A percentile compares a stretch with the other conserved stretches of the same genome.
phyloP scores from a whole-genome alignment of 2,888 invertebrate genomes.

The Dryocosmus kuriphilus region DNA sequence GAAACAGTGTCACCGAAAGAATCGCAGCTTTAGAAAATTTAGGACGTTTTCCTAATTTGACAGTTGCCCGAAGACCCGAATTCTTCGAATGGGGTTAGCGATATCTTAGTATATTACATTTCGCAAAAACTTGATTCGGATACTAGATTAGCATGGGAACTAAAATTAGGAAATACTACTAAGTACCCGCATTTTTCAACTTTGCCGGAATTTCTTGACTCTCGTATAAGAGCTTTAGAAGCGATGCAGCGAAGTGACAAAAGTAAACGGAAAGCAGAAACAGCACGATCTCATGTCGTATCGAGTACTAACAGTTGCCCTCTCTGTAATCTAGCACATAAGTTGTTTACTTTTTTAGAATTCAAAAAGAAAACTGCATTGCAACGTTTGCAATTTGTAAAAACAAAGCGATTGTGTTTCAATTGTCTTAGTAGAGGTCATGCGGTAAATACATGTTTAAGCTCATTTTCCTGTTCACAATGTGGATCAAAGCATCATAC shows the following conservation, averaged over 20 bases:
- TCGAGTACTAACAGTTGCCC: slow-evolving; percentile 29
- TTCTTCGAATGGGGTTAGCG: background rate
- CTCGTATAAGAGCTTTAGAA: slow-evolving; percentile 1
- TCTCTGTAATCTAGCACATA: slow-evolving; percentile 7
- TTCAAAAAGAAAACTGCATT: background rate
- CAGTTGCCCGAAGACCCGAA: background rate
- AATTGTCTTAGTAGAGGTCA: background rate
- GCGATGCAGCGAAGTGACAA: background rate
- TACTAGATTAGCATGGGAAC: background rate
- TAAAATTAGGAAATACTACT: background rate
- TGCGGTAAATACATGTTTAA: background rate
- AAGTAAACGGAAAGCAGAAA: background rate
- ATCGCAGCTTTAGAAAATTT: slow-evolving; percentile 15
- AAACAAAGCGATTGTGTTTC: background rate
- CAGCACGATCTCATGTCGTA: slow-evolving; percentile 7
- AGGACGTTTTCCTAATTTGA: background rate
- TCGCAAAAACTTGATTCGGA: background rate
- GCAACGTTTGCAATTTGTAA: slow-evolving; percentile 1
- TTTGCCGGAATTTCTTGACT: background rate
- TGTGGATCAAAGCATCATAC: slow-evolving; percentile 7
- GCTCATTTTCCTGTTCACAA: background rate
- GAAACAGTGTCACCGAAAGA: background rate
- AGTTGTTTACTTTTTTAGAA: background rate
- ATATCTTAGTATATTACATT: background rate
- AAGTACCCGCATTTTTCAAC: slow-evolving; percentile 1